Conservation (phyloP, 2,888 invertebrate genomes). For the Xestia xanthographa region DNA sequence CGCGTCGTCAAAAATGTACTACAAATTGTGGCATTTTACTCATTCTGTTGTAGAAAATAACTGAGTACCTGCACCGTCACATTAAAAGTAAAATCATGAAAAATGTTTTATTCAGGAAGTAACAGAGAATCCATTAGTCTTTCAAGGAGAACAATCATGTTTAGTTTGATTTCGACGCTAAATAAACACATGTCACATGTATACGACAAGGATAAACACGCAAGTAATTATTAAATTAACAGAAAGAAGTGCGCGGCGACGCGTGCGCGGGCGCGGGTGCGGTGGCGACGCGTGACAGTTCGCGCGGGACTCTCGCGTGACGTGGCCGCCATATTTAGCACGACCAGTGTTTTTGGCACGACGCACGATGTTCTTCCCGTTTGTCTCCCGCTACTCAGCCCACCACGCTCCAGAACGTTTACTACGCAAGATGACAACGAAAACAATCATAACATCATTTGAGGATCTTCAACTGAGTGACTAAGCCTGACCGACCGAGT, state of each 20-base stretch:
- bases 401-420: conserved; percentile 56
- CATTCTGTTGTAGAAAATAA: conserved; percentile 4
- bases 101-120: conserved; percentile 28
- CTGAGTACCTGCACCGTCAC: background rate
- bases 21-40: conserved; percentile 18
- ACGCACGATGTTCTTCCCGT: conserved; percentile 81
- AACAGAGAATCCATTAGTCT: conserved; percentile 33
- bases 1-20: conserved; percentile 23
- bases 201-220: conserved; percentile 64
- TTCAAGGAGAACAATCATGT: conserved; percentile 34
- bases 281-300: conserved; percentile 73
- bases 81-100: conserved; percentile 2
- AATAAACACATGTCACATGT: conserved; percentile 55
- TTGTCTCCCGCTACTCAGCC: conserved; percentile 73
- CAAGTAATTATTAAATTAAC: conserved; percentile 71
- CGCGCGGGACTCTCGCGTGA: conserved; percentile 75
- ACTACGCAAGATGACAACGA: conserved; percentile 65
- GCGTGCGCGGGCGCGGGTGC: conserved; percentile 27
- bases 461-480: conserved; percentile 58
- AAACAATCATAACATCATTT: conserved; percentile 62
- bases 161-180: conserved; percentile 36
- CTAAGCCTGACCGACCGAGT: conserved; percentile 48
- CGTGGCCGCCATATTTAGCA: conserved; percentile 85
- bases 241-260: conserved; percentile 57
- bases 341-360: conserved; percentile 83